A percentile compares a stretch with the other conserved stretches of the same genome.
These are phyloP conservation scores for Trichogramma dendrolimi DNA, from an alignment of 2,888 invertebrate genomes.

Conservation along the genomic window DNA sequence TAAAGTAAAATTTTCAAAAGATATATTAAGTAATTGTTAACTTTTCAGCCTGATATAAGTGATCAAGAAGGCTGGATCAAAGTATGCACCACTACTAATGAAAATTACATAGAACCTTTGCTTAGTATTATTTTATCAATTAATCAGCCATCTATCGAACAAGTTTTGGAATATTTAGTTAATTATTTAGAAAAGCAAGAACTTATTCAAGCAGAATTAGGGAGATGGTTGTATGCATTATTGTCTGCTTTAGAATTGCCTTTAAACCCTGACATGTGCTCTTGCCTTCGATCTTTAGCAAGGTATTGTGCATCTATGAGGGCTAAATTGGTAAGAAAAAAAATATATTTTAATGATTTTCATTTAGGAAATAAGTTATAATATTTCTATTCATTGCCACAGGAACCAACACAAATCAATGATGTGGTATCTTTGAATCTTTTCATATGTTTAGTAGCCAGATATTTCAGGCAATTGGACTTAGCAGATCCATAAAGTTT, in stretches of 20 bases:
- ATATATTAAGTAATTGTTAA: conserved; percentile 10
- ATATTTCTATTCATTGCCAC: background rate
- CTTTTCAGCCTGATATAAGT: conserved; percentile 49
- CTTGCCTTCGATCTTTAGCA: conserved; percentile 62
- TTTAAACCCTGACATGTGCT: conserved; percentile 64
- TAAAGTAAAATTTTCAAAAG: background rate
- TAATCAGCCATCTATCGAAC: conserved; percentile 52
- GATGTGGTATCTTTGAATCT: conserved; percentile 62
- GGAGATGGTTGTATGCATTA: conserved; percentile 70
- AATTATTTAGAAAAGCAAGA: conserved; percentile 52
- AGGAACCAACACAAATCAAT: conserved; percentile 29
- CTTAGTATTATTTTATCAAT: conserved; percentile 50
- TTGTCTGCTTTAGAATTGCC: conserved; percentile 64
- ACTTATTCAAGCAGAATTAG: conserved; percentile 54
- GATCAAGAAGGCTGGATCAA: conserved; percentile 53
- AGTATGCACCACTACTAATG: conserved; percentile 48
- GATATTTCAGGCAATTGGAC: conserved; percentile 73
- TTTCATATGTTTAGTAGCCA: conserved; percentile 70
- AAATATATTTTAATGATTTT: background rate
- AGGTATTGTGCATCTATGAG: conserved; percentile 61
- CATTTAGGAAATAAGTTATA: conserved; percentile 27
- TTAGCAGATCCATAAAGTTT: conserved; percentile 58
- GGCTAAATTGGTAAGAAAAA: conserved; percentile 41
- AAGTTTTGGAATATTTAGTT: conserved; percentile 55
- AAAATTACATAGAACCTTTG: conserved; percentile 34